phyloP scores from a whole-genome alignment of 1,140 invertebrate species.

The Bombus superbus region DNA sequence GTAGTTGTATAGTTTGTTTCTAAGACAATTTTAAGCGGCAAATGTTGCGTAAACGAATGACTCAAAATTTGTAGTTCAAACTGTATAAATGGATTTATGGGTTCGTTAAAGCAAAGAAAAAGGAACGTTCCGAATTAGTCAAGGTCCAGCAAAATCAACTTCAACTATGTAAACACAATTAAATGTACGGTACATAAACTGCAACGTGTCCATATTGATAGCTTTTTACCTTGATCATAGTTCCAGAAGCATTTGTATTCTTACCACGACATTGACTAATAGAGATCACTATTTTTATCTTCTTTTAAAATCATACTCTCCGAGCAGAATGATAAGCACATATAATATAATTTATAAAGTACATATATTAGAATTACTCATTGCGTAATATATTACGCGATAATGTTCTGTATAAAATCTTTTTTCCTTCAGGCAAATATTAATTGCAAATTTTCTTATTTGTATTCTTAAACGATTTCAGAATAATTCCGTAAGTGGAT shows the following conservation, averaged over 20 bases:
- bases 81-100: neutral
- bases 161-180: neutral
- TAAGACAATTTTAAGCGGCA: neutral
- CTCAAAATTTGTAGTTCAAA: neutral
- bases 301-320: neutral
- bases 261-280: neutral
- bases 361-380: neutral
- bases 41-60: neutral
- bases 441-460: neutral
- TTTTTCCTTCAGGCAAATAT: neutral
- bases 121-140: neutral
- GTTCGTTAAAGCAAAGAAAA: neutral
- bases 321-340: neutral
- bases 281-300: neutral
- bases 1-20: neutral
- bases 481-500: neutral
- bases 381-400: neutral
- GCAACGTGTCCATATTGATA: neutral
- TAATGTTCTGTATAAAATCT: too few species aligned
- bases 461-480: neutral
- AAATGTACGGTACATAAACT: slow-evolving; percentile 25
- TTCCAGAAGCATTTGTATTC: neutral
- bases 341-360: neutral
- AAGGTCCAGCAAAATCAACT: neutral
- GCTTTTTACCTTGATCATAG: neutral